Conservation (phyloP, 1,140 invertebrate species). For the Dreissena polymorpha region DNA sequence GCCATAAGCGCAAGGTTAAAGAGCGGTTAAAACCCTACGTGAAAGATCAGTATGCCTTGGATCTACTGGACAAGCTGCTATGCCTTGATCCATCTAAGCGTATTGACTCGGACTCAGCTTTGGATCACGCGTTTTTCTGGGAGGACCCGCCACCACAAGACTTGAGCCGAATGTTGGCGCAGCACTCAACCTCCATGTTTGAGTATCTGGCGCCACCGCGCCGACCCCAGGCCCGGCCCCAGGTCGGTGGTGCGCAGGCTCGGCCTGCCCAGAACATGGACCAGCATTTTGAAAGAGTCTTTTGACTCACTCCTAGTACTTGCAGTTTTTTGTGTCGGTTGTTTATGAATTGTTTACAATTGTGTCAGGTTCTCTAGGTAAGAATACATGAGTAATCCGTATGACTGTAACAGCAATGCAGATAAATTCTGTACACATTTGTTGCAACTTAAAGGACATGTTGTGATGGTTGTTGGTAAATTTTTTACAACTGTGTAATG, state of each 20-base stretch:
- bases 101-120: slow-evolving; percentile 93
- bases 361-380: too few species aligned
- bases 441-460: too few species aligned
- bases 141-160: slow-evolving; percentile 95
- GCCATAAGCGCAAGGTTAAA: slow-evolving; percentile 95
- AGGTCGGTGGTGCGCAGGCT: slow-evolving; percentile 55
- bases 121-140: slow-evolving; percentile 99
- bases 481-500: too few species aligned
- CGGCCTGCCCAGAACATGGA: slow-evolving; percentile 69
- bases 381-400: too few species aligned
- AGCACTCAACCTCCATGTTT: slow-evolving; percentile 97
- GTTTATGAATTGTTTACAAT: too few species aligned
- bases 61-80: slow-evolving; percentile 95
- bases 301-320: slow-evolving; percentile 54
- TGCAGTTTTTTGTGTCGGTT: too few species aligned
- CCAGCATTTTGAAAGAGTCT: slow-evolving; percentile 77
- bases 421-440: too few species aligned
- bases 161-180: slow-evolving; percentile 94
- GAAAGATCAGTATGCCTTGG: slow-evolving; percentile 94
- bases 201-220: slow-evolving; percentile 93
- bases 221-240: slow-evolving; percentile 64
- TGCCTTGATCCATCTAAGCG: slow-evolving; percentile 95
- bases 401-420: too few species aligned
- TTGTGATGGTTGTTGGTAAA: too few species aligned
- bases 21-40: slow-evolving; percentile 95